phyloP scores from a whole-genome alignment of 1,140 invertebrate species.

The Vanessa atalanta region DNA sequence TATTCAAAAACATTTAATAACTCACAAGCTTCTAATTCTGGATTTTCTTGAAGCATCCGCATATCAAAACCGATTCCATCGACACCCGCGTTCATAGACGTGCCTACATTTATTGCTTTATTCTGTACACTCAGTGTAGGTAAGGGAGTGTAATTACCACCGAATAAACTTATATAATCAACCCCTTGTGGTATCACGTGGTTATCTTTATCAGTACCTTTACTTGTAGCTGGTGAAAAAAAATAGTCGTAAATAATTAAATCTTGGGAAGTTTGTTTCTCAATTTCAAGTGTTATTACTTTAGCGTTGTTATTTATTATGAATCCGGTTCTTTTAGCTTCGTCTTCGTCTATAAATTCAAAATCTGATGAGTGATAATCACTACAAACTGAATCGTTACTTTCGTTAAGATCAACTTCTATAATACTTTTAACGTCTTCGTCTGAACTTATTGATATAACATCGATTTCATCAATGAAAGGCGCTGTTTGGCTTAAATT shows the following conservation, averaged over 20 bases:
- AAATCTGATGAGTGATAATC: slow-evolving; percentile 64
- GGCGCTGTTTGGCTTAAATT: neutral
- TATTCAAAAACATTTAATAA: slow-evolving; percentile 9
- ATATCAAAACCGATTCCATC: slow-evolving; percentile 47
- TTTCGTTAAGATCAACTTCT: neutral
- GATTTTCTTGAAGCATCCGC: slow-evolving; percentile 15
- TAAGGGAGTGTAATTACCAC: slow-evolving; percentile 30
- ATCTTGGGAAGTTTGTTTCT: neutral
- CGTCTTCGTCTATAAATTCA: slow-evolving; percentile 60
- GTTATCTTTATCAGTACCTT: slow-evolving; percentile 10
- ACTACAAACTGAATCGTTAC: neutral
- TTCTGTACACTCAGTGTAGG: slow-evolving; percentile 44
- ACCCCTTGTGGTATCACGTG: slow-evolving; percentile 50
- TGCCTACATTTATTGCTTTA: slow-evolving; percentile 41
- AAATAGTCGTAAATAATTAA: slow-evolving; percentile 26
- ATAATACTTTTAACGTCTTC: neutral
- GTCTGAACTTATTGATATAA: slow-evolving; percentile 7
- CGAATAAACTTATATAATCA: slow-evolving; percentile 52
- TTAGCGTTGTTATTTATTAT: neutral
- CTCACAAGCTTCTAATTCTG: slow-evolving; percentile 33
- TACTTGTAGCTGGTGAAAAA: neutral
- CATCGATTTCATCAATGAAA: neutral
- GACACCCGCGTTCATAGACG: slow-evolving; percentile 39
- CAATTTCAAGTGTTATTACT: neutral
- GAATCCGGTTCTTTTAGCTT: slow-evolving; percentile 38